A percentile compares a stretch with the other conserved stretches of the same genome.
phyloP scores from a whole-genome alignment of 2,113 vertebrate species.

The Antechinus flavipes region DNA sequence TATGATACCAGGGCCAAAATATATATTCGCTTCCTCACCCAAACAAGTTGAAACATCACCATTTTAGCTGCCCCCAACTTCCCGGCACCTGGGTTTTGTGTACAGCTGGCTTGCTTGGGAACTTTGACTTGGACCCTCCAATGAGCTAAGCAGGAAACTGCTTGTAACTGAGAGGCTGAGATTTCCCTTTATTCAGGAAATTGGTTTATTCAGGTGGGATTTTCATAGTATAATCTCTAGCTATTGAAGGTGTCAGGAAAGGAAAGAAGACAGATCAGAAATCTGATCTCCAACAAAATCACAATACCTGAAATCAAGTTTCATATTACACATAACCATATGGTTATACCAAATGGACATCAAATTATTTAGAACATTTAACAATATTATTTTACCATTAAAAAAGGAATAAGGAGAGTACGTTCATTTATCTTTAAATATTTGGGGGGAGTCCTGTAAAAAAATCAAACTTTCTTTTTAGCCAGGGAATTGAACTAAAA shows the following conservation, averaged over 20 bases:
- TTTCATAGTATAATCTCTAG: not conserved
- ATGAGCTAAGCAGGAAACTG: not conserved
- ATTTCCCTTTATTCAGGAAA: conserved; percentile 30
- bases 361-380: not conserved
- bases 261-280: not conserved
- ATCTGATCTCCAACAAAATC: not conserved
- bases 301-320: not conserved
- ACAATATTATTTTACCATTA: not conserved
- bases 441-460: not conserved
- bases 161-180: not conserved
- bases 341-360: not conserved
- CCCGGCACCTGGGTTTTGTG: conserved; percentile 8
- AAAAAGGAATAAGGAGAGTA: not conserved
- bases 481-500: not conserved
- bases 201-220: not conserved
- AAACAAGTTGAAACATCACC: not conserved
- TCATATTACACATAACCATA: not conserved
- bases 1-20: not conserved
- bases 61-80: not conserved
- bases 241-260: not conserved
- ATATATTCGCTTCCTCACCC: not conserved
- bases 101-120: not conserved
- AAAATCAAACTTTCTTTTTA: not conserved
- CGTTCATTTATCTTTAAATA: not conserved
- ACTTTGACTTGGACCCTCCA: not conserved